A percentile compares a stretch with the other conserved stretches of the same genome.
Conservation (phyloP, 2,797 vertebrate genomes). For the Setipinna tenuifilis region DNA sequence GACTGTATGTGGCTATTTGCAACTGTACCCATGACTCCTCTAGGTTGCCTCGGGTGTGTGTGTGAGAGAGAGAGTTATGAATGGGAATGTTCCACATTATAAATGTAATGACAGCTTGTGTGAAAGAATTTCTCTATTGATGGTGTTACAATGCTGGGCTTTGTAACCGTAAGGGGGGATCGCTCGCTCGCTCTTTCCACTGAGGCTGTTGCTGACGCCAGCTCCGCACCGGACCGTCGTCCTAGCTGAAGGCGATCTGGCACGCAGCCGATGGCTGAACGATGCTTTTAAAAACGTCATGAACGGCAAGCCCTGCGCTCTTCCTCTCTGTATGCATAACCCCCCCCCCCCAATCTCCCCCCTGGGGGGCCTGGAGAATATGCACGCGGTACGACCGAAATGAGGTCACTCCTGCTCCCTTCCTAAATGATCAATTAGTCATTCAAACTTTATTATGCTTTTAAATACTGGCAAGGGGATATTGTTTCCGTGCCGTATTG, state of each 20-base stretch:
- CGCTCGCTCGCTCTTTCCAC: neutral
- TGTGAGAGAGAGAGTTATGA: neutral
- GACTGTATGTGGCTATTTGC: neutral
- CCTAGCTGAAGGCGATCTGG: neutral
- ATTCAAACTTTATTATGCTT: neutral
- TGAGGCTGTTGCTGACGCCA: neutral
- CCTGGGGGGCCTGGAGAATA: neutral
- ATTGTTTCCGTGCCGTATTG: too few relatives aligned
- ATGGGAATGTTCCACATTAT: neutral
- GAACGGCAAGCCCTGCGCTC: neutral
- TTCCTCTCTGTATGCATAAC: neutral
- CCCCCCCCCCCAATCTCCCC: neutral
- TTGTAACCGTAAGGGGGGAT: neutral
- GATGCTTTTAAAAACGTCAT: neutral
- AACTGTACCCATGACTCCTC: neutral
- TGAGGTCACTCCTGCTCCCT: neutral
- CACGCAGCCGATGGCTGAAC: neutral
- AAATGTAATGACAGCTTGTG: neutral
- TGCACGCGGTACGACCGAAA: neutral
- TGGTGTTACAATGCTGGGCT: neutral
- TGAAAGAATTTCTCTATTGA: neutral
- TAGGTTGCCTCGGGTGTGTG: neutral
- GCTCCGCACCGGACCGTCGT: neutral
- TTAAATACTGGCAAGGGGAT: neutral
- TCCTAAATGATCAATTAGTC: slow-evolving; percentile 21